Evolutionary conservation across 2,888 invertebrate species (phyloP), one percentile per base, ranked within the genome.

Genomic region (Caenorhabditis uteleia): DNA sequence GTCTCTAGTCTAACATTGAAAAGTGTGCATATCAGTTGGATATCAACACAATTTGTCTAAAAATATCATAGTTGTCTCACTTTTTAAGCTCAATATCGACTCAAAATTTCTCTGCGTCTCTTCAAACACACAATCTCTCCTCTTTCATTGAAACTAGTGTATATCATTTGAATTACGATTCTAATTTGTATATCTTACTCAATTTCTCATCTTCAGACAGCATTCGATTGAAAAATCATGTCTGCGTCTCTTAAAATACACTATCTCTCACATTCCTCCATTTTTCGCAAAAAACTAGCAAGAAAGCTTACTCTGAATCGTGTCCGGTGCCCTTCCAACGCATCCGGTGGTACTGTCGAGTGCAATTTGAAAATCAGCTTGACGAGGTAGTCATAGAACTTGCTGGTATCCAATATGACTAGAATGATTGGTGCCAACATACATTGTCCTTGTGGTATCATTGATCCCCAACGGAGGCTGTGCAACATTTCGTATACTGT

Each of bases 381-480:
- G 61, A 98, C 97, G 79, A 92, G 90, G 84, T 92, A 91, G 87
- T 98, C 97, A 85, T 98, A 98, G 27, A 98, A 88, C 82, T 92
- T 91, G 76, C 93, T 93, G 0, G 97, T 92, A 85, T 98, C 98
- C 85, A 95, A 90, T 74, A 94, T 78, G 12, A 76, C 91, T 18
- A 84, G 80, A 43, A 98, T 94, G 50, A 99, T 87, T 1, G 98
- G 97, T 7, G 95, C 93, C 51, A 98, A 87, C 36, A 95, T 89
- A 84, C 97, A 98, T 85, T 98, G 97, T 0, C 98, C 97, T 56
- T 92, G 90, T 64, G 90, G 91, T 0, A 95, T 95, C 93, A 97
- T 95, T 4, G 97, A 98, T 85, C 93, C 95, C 39, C 94, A 91
- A 38, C 92, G 89, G 2, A 93, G 92, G 86, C 91, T 90, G 84